Percentiles rank a stretch among this genome's conserved stretches.
Evolutionary conservation across 2,797 vertebrate genomes (phyloP).

Genomic region (Aythya fuligula): DNA sequence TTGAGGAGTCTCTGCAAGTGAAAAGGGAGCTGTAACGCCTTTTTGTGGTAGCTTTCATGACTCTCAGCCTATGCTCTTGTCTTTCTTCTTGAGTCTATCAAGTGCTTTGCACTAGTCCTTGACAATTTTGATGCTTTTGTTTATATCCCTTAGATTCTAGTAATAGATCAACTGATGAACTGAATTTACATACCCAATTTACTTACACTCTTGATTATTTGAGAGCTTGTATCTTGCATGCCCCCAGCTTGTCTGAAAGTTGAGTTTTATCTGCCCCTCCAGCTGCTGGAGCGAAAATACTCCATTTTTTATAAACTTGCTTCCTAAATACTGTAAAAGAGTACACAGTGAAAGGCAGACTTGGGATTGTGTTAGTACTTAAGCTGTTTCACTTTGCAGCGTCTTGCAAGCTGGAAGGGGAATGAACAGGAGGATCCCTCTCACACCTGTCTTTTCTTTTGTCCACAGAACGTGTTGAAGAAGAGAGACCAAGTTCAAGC

Average conservation of each 20-base stretch:
- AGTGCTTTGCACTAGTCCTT: neutral
- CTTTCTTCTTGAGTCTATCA: neutral
- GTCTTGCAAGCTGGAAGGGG: neutral
- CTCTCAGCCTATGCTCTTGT: neutral
- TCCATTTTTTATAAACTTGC: neutral
- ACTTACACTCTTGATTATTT: neutral
- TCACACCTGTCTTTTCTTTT: slow-evolving; percentile 9
- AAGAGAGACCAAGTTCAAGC: slow-evolving; percentile 97
- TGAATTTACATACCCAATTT: neutral
- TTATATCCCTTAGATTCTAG: neutral
- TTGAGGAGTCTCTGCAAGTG: neutral
- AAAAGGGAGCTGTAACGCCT: neutral
- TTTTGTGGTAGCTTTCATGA: neutral
- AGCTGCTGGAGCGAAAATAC: neutral
- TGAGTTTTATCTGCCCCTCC: neutral
- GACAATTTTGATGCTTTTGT: neutral
- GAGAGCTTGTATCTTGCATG: neutral
- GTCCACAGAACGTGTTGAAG: slow-evolving; percentile 89
- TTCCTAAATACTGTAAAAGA: neutral
- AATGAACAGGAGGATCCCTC: neutral
- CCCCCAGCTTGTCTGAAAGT: neutral
- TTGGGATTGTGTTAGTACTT: neutral
- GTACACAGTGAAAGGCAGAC: neutral
- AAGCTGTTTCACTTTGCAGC: neutral
- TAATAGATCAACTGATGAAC: neutral